phyloP scores from a whole-genome alignment of 2,113 vertebrate genomes.

The Perca flavescens region DNA sequence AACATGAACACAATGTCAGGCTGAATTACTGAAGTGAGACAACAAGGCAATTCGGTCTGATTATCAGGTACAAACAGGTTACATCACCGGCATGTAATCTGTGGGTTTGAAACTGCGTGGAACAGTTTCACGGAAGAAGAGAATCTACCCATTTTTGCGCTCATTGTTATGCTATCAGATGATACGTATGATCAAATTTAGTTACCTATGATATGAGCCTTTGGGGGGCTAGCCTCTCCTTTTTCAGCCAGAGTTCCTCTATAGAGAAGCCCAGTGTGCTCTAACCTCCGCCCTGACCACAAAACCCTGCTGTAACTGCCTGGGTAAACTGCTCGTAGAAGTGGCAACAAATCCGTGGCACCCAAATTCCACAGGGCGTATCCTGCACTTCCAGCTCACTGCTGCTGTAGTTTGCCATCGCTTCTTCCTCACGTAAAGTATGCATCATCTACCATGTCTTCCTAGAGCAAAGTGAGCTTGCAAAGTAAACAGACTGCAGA shows the following conservation, averaged over 20 bases:
- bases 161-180: neutral
- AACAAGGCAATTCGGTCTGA: neutral
- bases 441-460: constrained; percentile 18
- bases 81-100: neutral
- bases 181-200: neutral
- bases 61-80: neutral
- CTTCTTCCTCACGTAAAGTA: constrained; percentile 14
- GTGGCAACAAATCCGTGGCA: constrained; percentile 65
- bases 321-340: constrained; percentile 62
- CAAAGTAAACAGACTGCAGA: constrained; percentile 41
- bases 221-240: constrained; percentile 8
- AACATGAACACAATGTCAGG: neutral
- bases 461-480: constrained; percentile 34
- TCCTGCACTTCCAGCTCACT: constrained; percentile 55
- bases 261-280: constrained; percentile 26
- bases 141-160: neutral
- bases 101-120: neutral
- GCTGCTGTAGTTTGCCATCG: constrained; percentile 29
- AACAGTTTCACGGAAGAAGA: neutral
- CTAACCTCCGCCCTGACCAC: constrained; percentile 72
- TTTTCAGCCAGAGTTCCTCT: constrained; percentile 34
- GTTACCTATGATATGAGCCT: neutral
- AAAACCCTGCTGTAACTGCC: constrained; percentile 61
- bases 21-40: neutral
- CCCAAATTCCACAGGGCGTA: constrained; percentile 69